Conservation (phyloP, 2,888 invertebrate species). For the Tetropium fuscum region DNA sequence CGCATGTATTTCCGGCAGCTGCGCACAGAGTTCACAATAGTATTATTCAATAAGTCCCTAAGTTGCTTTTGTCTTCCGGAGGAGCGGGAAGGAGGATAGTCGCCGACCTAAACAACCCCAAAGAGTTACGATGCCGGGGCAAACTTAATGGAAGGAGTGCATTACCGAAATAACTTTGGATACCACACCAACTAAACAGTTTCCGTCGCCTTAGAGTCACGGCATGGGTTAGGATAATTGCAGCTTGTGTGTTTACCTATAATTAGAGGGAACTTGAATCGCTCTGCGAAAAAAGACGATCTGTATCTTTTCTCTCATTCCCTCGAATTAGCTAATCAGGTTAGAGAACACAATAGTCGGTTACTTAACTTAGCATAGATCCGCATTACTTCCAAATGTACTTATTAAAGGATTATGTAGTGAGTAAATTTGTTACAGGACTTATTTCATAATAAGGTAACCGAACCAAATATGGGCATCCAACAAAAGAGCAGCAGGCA, state of each 20-base stretch:
- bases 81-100: constrained; percentile 37
- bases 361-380: no score
- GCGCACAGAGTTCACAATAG: constrained; percentile 53
- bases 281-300: constrained; percentile 12
- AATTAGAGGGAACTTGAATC: constrained; percentile 10
- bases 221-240: constrained; percentile 39
- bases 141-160: constrained; percentile 57
- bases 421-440: no score
- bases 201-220: constrained; percentile 41
- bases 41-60: constrained; percentile 58
- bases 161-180: constrained; percentile 64
- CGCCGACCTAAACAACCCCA: constrained; percentile 43
- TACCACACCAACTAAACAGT: constrained; percentile 54
- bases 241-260: constrained; percentile 17
- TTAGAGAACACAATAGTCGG: no score
- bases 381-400: no score
- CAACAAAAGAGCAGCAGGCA: no score
- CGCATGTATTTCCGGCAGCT: constrained; percentile 48
- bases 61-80: constrained; percentile 52
- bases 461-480: no score
- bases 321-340: no score
- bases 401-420: no score
- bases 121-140: constrained; percentile 50
- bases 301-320: no score
- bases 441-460: no score